Conservation (phyloP, 30 jellyfish, hydroid and myxozoan species). For the Chrysaora quinquecirrha region DNA sequence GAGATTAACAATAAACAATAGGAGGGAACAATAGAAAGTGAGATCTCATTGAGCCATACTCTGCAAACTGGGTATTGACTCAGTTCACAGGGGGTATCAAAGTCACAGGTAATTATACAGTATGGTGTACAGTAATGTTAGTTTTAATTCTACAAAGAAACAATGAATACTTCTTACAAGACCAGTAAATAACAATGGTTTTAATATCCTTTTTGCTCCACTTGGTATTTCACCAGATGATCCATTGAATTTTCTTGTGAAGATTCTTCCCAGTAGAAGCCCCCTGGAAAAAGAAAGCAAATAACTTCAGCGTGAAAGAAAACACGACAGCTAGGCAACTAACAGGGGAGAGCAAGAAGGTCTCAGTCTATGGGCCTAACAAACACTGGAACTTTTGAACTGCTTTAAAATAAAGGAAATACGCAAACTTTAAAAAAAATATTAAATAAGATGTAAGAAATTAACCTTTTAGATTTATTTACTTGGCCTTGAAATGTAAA, state of each 20-base stretch:
- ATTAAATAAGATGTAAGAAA: too few relatives aligned
- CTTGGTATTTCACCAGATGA: neutral
- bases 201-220: neutral
- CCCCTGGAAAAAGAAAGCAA: neutral
- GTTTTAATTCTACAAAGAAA: neutral
- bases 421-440: neutral
- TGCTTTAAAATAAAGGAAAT: neutral
- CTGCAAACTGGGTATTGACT: constrained; percentile 25
- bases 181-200: neutral
- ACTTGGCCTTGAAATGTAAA: neutral
- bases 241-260: constrained; percentile 10
- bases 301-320: neutral
- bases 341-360: neutral
- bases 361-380: neutral
- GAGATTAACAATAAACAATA: too few relatives aligned
- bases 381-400: neutral
- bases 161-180: neutral
- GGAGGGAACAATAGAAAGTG: too few relatives aligned
- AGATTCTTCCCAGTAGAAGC: neutral
- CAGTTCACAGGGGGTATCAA: constrained; percentile 79
- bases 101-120: too few relatives aligned
- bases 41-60: constrained; percentile 7
- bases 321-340: neutral
- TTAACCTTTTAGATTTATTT: neutral
- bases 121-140: neutral